Evolutionary conservation across 2,888 invertebrate genomes (phyloP).

Genomic region (Pristionchus maxplancki): DNA sequence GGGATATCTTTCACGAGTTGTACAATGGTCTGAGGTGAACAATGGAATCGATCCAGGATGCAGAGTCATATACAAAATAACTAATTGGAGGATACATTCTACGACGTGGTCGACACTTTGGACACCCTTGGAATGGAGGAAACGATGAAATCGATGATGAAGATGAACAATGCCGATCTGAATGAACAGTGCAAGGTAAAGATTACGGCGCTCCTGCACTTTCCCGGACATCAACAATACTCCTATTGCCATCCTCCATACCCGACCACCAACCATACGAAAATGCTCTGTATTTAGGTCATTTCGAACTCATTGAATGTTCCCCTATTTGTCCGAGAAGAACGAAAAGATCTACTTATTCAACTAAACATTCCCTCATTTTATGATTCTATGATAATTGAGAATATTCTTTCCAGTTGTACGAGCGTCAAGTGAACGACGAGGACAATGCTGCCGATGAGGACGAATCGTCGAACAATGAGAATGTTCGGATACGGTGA

Average conservation of each 20-base stretch:
- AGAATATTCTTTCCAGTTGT: slow-evolving; percentile 75
- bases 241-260: no score
- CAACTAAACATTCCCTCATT: no score
- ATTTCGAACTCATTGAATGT: no score
- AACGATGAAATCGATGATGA: slow-evolving; percentile 68
- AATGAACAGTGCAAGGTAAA: slow-evolving; percentile 50
- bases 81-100: slow-evolving; percentile 92
- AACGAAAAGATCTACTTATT: no score
- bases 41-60: no score
- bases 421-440: slow-evolving; percentile 75
- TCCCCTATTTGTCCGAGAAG: no score
- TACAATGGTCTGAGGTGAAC: no score
- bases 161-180: slow-evolving; percentile 49
- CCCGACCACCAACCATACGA: no score
- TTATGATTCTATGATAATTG: no score
- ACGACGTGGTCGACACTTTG: slow-evolving; percentile 94
- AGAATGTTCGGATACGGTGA: slow-evolving; percentile 65
- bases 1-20: not conserved
- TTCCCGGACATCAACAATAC: not conserved
- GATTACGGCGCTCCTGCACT: no score
- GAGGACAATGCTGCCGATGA: slow-evolving; percentile 70
- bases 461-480: slow-evolving; percentile 58
- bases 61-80: no score
- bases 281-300: no score
- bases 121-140: slow-evolving; percentile 86